Evolutionary conservation across 64 coral and sea anemone genomes (phyloP).

Genomic region (Stichodactyla helianthus): DNA sequence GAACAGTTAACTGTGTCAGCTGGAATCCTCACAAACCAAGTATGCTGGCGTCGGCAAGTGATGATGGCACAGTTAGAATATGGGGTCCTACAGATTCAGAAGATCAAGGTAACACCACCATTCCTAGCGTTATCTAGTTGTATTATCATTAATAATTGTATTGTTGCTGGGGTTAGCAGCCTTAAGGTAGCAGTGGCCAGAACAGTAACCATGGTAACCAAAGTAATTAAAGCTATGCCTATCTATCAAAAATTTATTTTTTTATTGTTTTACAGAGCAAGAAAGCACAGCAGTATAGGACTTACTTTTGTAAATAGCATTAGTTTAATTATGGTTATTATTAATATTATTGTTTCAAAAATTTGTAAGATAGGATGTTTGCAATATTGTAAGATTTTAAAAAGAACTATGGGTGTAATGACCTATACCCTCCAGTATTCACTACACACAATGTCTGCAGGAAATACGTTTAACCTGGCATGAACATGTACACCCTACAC

Average conservation of each 20-base stretch:
- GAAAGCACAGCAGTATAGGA: conserved; percentile 37
- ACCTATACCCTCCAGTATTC: not conserved
- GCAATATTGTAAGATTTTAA: conserved; percentile 21
- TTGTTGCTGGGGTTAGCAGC: not conserved
- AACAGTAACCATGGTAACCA: not conserved
- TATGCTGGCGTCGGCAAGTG: conserved; percentile 97
- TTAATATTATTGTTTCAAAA: conserved; percentile 27
- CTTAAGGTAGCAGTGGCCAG: not conserved
- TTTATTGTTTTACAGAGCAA: conserved; percentile 15
- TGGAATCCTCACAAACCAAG: conserved; percentile 91
- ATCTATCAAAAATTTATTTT: not conserved
- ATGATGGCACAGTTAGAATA: conserved; percentile 94
- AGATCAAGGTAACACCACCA: not conserved
- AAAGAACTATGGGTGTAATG: not conserved
- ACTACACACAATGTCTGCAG: not conserved
- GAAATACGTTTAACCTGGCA: too few species aligned
- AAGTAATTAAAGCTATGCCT: not conserved
- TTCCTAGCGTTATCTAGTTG: not conserved
- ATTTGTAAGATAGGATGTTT: conserved; percentile 36
- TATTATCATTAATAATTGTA: too few species aligned
- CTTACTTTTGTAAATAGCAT: conserved; percentile 15
- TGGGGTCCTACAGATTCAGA: conserved; percentile 63
- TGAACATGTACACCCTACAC: not conserved
- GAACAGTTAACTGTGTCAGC: conserved; percentile 95
- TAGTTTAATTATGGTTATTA: conserved; percentile 26